These are phyloP conservation scores for Tylochromis polylepis DNA, from an alignment of 2,113 vertebrate genomes.

Conservation along the genomic window DNA sequence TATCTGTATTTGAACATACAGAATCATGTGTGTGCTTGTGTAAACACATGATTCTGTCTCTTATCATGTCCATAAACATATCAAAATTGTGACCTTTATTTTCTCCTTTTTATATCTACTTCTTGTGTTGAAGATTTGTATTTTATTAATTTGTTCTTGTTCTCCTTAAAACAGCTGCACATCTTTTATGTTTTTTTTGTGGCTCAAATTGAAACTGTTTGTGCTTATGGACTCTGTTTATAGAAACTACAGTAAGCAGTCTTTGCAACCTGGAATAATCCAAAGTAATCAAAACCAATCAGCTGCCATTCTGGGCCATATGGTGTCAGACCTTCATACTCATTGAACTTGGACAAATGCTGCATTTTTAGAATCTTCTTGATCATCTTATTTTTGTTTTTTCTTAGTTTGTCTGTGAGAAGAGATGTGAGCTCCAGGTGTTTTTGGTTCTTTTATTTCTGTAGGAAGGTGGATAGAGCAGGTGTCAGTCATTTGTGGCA, in stretches of 20 bases:
- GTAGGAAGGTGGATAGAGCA: neutral
- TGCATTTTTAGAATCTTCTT: neutral
- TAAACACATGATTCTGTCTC: neutral
- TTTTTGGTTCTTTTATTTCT: neutral
- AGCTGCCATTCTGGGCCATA: neutral
- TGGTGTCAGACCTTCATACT: neutral
- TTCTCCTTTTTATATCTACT: neutral
- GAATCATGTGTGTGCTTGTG: conserved; percentile 3
- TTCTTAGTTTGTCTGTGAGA: neutral
- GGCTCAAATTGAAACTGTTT: neutral
- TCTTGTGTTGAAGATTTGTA: conserved; percentile 1
- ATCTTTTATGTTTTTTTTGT: neutral
- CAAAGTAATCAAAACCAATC: neutral
- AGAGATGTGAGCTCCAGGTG: neutral
- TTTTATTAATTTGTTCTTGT: neutral
- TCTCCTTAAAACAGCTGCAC: neutral
- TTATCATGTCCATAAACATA: conserved; percentile 20
- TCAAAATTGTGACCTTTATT: neutral
- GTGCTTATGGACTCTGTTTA: neutral
- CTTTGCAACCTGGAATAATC: neutral
- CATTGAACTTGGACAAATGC: neutral
- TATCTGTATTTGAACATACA: conserved; percentile 36
- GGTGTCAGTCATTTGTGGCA: conserved; percentile 26
- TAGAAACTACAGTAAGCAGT: neutral
- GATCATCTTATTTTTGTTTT: neutral